phyloP scores from a whole-genome alignment of 1,140 invertebrate species.

The Whitmania pigra region DNA sequence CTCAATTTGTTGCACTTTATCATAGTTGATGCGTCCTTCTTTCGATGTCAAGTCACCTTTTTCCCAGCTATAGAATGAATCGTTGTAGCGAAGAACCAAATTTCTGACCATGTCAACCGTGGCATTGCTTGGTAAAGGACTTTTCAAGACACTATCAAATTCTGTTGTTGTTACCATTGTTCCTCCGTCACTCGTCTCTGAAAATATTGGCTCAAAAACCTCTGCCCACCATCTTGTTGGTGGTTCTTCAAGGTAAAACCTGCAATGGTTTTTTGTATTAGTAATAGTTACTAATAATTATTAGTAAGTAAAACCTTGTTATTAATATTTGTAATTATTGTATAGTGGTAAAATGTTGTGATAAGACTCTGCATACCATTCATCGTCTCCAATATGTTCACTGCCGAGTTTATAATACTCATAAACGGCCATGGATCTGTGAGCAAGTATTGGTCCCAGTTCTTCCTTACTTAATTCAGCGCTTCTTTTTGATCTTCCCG shows the following conservation, averaged over 20 bases:
- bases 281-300: neutral
- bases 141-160: neutral
- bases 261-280: neutral
- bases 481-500: slow-evolving; percentile 14
- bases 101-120: slow-evolving; percentile 14
- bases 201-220: slow-evolving; percentile 14
- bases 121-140: slow-evolving; percentile 17
- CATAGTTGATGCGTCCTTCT: neutral
- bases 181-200: slow-evolving; percentile 16
- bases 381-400: slow-evolving; percentile 13
- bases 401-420: slow-evolving; percentile 12
- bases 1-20: slow-evolving; percentile 4
- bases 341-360: neutral
- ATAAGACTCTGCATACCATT: neutral
- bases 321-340: no score
- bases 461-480: slow-evolving; percentile 18
- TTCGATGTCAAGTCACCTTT: neutral
- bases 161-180: slow-evolving; percentile 10
- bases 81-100: slow-evolving; percentile 6
- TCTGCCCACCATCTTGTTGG: slow-evolving; percentile 11
- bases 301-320: no score
- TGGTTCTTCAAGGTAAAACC: slow-evolving; percentile 2
- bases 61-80: neutral
- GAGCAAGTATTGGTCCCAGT: slow-evolving; percentile 2
- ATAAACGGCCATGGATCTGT: slow-evolving; percentile 5